Percentiles rank a stretch among this genome's conserved stretches.
Conservation (phyloP, 2,113 vertebrate genomes). For the Syngnathus scovelli region DNA sequence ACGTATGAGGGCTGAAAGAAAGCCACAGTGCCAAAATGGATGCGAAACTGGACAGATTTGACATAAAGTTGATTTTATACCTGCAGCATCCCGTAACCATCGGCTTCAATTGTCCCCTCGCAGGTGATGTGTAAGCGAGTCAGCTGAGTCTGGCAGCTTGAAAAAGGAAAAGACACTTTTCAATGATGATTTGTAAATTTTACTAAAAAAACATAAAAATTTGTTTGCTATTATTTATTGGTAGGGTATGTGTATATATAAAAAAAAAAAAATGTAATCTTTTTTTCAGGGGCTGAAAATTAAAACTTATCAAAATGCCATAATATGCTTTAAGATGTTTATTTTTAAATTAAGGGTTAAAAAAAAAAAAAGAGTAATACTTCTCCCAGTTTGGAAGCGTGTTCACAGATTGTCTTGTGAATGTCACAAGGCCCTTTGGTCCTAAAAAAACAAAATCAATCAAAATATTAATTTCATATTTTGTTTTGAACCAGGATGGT, state of each 20-base stretch:
- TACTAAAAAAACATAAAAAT: no score
- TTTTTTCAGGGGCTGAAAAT: neutral
- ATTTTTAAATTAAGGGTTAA: neutral
- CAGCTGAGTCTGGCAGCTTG: conserved; percentile 80
- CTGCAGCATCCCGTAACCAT: conserved; percentile 93
- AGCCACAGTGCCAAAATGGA: neutral
- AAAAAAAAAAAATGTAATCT: neutral
- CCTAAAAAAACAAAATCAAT: conserved; percentile 56
- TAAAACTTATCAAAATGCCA: no score
- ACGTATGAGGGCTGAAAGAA: conserved; percentile 8
- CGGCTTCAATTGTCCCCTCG: conserved; percentile 89
- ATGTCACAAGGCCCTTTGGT: conserved; percentile 91
- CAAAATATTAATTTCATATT: neutral
- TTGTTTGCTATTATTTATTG: no score
- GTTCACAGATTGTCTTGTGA: conserved; percentile 84
- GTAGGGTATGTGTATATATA: neutral
- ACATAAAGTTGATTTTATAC: conserved; percentile 53
- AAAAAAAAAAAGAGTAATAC: conserved; percentile 57
- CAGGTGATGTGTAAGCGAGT: conserved; percentile 85
- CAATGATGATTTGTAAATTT: neutral
- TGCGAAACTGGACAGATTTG: neutral
- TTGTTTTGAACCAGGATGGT: neutral
- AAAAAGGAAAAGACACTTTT: conserved; percentile 7
- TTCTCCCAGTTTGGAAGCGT: conserved; percentile 91
- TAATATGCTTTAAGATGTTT: no score